Evolutionary conservation across 2,888 invertebrate genomes (phyloP), one percentile per base, ranked within the genome.

Genomic region (Nephrotoma guestfalica): DNA sequence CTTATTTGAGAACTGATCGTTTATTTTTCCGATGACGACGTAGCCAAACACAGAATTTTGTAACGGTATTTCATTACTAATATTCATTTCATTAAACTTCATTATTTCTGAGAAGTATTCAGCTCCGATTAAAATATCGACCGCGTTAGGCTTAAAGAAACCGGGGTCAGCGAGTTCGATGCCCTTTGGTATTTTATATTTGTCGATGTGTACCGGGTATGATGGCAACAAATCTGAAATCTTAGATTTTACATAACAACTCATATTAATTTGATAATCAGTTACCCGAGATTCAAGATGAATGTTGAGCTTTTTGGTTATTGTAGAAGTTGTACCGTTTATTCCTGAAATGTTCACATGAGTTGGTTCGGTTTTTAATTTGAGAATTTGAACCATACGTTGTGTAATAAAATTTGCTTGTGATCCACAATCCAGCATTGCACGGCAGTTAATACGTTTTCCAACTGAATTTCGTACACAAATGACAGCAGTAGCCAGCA

Each of bases 111-210:
- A 86, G 83, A 84, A 86, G 7, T 15, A 11, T 40, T 86, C 86
- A 2, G 86, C 86, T 41, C 86, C 85, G 9, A 86, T 84, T 1
- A 85, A 18, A 9, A 85, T 4, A 41, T 86, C 86, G 11, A 86
- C 47, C 6, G n/a, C 4, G 1, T 45, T 40, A n/a, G 86, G 86
- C 45, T 86, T 51, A 41, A 57, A 85, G 41, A 86, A 47, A 18
- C 30, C 7, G 4, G 47, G 41, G 47, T 86, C 84, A 2, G 86
- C 86, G 4, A 86, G n/a, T n/a, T 84, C 83, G 6, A 86, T 84
- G 15, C 84, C 43, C 43, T 0, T 42, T 4, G 86, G 87, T 87
- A 88, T 86, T n/a, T 88, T 88, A 13, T 6, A 13, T 71, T 71
- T 71, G n/a, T 71, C 71, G 71, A 71, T 18, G 18, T 7, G n/a